Percentiles rank a stretch among this genome's conserved stretches.
phyloP scores from a whole-genome alignment of 1,140 invertebrate genomes.

The Zaprionus lachaisei region DNA sequence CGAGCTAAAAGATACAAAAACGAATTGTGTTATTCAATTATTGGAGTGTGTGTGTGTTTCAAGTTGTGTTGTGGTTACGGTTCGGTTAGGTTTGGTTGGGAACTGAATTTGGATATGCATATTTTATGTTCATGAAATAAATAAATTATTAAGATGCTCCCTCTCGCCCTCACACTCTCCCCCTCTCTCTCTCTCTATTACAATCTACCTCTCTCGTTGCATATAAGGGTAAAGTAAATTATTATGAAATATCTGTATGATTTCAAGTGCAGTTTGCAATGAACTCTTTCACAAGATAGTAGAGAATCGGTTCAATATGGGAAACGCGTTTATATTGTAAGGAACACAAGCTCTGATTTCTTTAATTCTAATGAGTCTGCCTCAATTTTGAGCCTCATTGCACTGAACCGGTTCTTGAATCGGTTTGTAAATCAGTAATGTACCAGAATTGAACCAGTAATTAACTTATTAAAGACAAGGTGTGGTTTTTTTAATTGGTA shows the following conservation, averaged over 20 bases:
- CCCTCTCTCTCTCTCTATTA: neutral
- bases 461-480: neutral
- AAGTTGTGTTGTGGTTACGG: slow-evolving; percentile 2
- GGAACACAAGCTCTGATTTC: neutral
- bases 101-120: slow-evolving; percentile 27
- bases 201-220: too few species aligned
- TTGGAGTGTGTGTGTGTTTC: neutral
- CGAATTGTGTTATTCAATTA: slow-evolving; percentile 12
- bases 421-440: neutral
- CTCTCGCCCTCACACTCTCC: neutral
- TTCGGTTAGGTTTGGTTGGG: neutral
- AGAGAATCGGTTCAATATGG: neutral
- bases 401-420: neutral
- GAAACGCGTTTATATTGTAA: too few species aligned
- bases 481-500: neutral
- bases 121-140: slow-evolving; percentile 15
- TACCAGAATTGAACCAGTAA: too few species aligned
- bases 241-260: neutral
- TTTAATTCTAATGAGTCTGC: neutral
- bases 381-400: neutral
- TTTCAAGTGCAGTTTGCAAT: neutral
- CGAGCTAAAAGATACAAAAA: slow-evolving; percentile 12
- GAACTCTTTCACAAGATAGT: neutral
- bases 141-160: slow-evolving; percentile 8
- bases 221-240: neutral